Evolutionary conservation across 2,113 vertebrate species (phyloP).

Genomic region (Oreochromis niloticus): DNA sequence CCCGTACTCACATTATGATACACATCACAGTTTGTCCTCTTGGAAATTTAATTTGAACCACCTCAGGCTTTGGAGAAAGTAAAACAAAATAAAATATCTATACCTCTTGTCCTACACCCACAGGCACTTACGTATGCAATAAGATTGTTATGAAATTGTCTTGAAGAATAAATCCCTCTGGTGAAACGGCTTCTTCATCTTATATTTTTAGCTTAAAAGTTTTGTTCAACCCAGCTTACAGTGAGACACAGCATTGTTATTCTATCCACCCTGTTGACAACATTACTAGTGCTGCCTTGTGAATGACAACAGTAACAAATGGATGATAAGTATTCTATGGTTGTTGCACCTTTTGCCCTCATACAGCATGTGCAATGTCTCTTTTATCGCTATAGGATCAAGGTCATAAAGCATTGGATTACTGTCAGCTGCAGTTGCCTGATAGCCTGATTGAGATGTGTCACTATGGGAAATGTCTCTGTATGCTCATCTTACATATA

Average conservation of each 20-base stretch:
- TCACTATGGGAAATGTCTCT: neutral
- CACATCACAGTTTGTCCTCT: neutral
- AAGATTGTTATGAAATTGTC: neutral
- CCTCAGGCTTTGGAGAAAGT: neutral
- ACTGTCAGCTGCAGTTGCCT: neutral
- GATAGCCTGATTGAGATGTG: neutral
- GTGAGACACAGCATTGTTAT: neutral
- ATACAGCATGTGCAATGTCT: neutral
- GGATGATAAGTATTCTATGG: neutral
- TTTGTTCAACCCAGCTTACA: neutral
- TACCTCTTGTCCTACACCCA: neutral
- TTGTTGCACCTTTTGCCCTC: constrained; percentile 7
- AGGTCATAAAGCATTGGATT: neutral
- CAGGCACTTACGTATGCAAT: neutral
- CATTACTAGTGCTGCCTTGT: neutral
- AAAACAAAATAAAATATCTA: neutral
- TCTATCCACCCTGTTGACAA: neutral
- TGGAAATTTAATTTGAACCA: neutral
- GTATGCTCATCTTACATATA: neutral
- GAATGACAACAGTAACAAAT: neutral
- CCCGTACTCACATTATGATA: neutral
- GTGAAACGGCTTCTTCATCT: neutral
- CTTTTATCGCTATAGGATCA: neutral
- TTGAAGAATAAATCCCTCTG: neutral
- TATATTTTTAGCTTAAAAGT: neutral